These are phyloP conservation scores for Alouatta palliata DNA, from an alignment of 2,113 vertebrate species.

Conservation along the genomic window DNA sequence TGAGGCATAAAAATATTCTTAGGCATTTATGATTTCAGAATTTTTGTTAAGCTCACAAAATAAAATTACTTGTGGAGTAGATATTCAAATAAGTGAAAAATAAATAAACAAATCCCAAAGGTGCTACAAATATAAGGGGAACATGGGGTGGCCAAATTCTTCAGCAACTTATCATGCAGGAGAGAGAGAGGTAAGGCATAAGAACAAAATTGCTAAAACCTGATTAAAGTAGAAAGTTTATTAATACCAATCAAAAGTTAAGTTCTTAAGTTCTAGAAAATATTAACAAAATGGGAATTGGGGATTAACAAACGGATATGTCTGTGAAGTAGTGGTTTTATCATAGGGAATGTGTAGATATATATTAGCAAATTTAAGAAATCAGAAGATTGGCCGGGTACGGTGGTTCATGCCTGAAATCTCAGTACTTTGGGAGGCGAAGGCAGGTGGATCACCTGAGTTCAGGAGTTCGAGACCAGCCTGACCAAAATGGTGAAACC, in stretches of 20 bases:
- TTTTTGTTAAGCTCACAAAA: neutral
- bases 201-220: neutral
- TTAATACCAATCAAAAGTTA: neutral
- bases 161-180: neutral
- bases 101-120: neutral
- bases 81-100: neutral
- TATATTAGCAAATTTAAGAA: neutral
- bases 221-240: neutral
- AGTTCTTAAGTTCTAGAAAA: neutral
- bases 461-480: too few relatives aligned
- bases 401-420: too few relatives aligned
- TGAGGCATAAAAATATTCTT: neutral
- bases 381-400: neutral
- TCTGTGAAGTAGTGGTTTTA: neutral
- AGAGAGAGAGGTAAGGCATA: accelerated
- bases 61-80: neutral
- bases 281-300: neutral
- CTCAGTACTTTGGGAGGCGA: too few relatives aligned
- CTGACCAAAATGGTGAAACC: too few relatives aligned
- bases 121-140: neutral
- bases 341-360: neutral
- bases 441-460: too few relatives aligned
- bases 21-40: neutral
- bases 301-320: neutral
- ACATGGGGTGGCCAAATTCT: neutral